Evolutionary conservation across 1,140 invertebrate genomes (phyloP).

Genomic region (Orius insidiosus): DNA sequence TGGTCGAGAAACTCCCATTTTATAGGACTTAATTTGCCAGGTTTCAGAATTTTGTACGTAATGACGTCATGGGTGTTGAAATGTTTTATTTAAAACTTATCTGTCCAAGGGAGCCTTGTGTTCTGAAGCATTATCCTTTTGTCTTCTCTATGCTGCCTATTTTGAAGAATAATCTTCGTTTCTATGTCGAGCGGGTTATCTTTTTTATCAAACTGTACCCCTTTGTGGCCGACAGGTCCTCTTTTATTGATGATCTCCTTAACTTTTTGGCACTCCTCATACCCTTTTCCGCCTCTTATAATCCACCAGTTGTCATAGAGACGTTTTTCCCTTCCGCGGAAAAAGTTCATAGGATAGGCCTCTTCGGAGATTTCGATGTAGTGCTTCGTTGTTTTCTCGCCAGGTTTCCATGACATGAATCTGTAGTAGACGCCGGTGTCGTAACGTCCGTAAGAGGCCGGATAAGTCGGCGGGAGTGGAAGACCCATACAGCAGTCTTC

Average conservation of each 20-base stretch:
- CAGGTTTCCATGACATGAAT: background rate
- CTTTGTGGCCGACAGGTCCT: background rate
- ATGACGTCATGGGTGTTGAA: too few species aligned
- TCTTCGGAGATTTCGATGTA: background rate
- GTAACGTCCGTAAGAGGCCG: background rate
- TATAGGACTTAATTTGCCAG: too few species aligned
- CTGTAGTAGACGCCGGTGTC: background rate
- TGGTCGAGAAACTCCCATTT: too few species aligned
- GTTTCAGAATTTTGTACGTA: too few species aligned
- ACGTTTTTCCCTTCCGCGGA: background rate
- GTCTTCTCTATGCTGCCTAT: background rate
- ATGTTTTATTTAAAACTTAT: background rate
- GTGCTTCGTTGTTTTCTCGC: background rate
- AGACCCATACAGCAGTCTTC: slow-evolving; percentile 2
- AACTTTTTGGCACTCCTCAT: background rate
- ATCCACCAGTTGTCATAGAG: background rate
- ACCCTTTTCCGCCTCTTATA: background rate
- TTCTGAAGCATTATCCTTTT: background rate
- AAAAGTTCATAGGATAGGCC: background rate
- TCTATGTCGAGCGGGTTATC: background rate
- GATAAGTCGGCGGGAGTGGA: background rate
- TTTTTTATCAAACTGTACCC: background rate
- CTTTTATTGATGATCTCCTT: background rate
- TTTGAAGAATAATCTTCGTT: background rate
- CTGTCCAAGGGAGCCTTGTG: background rate